phyloP scores from a whole-genome alignment of 2,797 vertebrate genomes.

The Alosa sapidissima region DNA sequence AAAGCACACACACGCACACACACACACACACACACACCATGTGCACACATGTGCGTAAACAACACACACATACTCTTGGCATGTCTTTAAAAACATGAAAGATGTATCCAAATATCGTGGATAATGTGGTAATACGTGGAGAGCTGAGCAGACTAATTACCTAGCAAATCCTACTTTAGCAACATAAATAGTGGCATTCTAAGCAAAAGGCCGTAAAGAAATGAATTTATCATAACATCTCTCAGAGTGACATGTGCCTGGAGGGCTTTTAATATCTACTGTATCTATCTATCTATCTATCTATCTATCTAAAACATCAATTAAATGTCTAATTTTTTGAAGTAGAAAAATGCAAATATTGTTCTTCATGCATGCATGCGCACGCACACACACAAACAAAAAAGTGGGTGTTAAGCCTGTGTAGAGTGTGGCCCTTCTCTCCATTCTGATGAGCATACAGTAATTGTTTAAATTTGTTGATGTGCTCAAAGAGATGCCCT shows the following conservation, averaged over 20 bases:
- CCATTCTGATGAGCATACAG: conserved; percentile 17
- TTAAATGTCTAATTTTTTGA: not conserved
- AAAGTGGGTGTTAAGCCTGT: not conserved
- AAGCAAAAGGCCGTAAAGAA: conserved; percentile 37
- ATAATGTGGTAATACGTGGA: too few relatives aligned
- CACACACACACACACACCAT: conserved; percentile 11
- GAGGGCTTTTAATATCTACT: not conserved
- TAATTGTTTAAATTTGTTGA: conserved; percentile 25
- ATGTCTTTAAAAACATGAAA: not conserved
- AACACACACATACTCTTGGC: conserved; percentile 12
- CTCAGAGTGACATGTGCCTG: conserved; percentile 27
- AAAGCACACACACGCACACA: conserved; percentile 26
- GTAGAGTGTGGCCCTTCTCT: not conserved
- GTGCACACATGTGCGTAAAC: not conserved
- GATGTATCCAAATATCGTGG: not conserved
- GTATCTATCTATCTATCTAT: too few relatives aligned
- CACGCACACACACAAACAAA: not conserved
- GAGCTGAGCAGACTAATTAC: not conserved
- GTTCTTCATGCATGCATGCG: not conserved
- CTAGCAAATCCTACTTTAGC: conserved; percentile 31
- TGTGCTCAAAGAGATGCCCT: conserved; percentile 21
- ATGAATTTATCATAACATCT: conserved; percentile 32
- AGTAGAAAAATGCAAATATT: not conserved
- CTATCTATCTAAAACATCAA: too few relatives aligned
- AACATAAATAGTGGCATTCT: conserved; percentile 41